Percentiles rank a stretch among this genome's conserved stretches.
These are phyloP conservation scores for Pelagia noctiluca DNA, from an alignment of 30 jellyfish, hydroid and myxozoan genomes.

Conservation along the genomic window DNA sequence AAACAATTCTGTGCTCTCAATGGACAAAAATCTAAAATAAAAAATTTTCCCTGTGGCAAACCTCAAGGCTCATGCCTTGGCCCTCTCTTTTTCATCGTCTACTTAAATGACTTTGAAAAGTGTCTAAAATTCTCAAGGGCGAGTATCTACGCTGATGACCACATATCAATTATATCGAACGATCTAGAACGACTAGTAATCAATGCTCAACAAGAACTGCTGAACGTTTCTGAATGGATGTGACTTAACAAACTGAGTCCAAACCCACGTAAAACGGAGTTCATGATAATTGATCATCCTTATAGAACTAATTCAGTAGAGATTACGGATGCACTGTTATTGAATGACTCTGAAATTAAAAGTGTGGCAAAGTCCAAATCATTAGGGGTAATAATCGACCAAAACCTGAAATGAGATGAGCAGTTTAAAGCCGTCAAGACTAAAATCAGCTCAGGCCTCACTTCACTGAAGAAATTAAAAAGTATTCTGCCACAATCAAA, in stretches of 20 bases:
- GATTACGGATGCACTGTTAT: not conserved
- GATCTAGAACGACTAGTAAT: not conserved
- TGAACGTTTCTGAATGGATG: not conserved
- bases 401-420: constrained; percentile 39
- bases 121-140: not conserved
- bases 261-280: constrained; percentile 6
- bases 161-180: not conserved
- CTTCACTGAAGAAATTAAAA: constrained; percentile 23
- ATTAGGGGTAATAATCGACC: constrained; percentile 2
- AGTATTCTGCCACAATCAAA: constrained; percentile 20
- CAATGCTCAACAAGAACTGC: not conserved
- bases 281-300: constrained; percentile 1
- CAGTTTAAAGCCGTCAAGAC: constrained; percentile 35
- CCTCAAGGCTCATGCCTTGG: too few species aligned
- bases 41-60: too few species aligned
- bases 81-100: too few species aligned
- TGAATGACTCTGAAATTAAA: not conserved
- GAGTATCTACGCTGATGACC: not conserved
- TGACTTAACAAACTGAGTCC: constrained; percentile 8
- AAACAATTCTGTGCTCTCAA: too few species aligned
- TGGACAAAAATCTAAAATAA: too few species aligned
- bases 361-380: not conserved
- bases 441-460: constrained; percentile 21
- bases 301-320: not conserved
- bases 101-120: not conserved